Percentiles rank a stretch among this genome's conserved stretches.
These are phyloP conservation scores for Paramisgurnus dabryanus DNA, from an alignment of 2,113 vertebrate genomes.

Conservation along the genomic window DNA sequence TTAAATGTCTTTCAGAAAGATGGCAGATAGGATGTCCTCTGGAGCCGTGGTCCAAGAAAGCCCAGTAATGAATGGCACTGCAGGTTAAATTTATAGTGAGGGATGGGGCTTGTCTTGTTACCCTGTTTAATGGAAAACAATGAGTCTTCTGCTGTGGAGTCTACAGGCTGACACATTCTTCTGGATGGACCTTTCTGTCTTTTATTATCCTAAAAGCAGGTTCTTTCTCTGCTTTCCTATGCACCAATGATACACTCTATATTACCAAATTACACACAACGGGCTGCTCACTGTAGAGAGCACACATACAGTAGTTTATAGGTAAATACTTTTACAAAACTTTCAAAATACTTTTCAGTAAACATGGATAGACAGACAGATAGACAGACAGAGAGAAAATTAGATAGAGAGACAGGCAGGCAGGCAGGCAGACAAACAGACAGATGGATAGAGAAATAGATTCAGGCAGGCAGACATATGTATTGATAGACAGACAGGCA, in stretches of 20 bases:
- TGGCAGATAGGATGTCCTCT: conserved; percentile 42
- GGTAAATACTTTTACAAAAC: no score
- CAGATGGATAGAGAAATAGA: no score
- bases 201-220: conserved; percentile 54
- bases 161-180: conserved; percentile 42
- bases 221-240: conserved; percentile 40
- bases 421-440: no score
- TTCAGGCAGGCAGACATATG: no score
- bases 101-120: conserved; percentile 49
- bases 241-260: conserved; percentile 25
- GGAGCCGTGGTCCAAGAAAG: conserved; percentile 16
- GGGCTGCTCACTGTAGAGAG: background rate
- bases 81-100: conserved; percentile 46
- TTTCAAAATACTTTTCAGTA: no score
- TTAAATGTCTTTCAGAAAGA: conserved; percentile 33
- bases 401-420: no score
- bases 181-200: conserved; percentile 42
- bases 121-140: conserved; percentile 57
- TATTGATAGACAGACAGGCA: no score
- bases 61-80: conserved; percentile 44
- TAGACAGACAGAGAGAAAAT: no score
- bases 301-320: no score
- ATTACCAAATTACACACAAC: conserved; percentile 9
- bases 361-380: background rate
- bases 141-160: conserved; percentile 50